Evolutionary conservation across 2,797 vertebrate species (phyloP).

Genomic region (Oceanodroma leucorhoa): DNA sequence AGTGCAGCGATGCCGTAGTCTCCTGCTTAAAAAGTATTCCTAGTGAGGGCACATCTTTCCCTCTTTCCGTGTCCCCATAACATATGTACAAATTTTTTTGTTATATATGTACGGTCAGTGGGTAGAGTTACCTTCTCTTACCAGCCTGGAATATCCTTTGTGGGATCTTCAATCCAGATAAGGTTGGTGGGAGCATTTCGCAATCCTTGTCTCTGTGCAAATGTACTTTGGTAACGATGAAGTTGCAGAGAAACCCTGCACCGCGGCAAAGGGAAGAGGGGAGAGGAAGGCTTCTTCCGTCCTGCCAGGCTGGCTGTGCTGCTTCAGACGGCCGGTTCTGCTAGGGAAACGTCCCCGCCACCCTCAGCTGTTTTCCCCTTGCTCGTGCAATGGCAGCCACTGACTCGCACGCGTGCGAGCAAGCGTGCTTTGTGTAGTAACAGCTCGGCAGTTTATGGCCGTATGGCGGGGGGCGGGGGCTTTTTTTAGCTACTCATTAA

Average conservation of each 20-base stretch:
- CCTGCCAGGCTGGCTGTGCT: not conserved
- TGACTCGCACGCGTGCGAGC: rapidly evolving
- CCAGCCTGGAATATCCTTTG: rapidly evolving
- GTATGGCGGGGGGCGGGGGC: not conserved
- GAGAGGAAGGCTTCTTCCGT: not conserved
- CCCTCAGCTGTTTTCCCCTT: not conserved
- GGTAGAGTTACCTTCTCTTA: not conserved
- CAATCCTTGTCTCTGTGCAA: not conserved
- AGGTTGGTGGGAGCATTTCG: not conserved
- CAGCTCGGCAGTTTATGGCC: not conserved
- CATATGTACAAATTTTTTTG: rapidly evolving
- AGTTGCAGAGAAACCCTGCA: not conserved
- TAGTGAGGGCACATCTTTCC: not conserved
- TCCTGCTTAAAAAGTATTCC: not conserved
- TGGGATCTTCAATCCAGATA: not conserved
- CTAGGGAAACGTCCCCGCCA: not conserved
- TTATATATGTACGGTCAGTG: not conserved
- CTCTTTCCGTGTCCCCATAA: not conserved
- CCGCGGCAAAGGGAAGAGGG: rapidly evolving
- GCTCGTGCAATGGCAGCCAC: not conserved
- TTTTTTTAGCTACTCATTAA: not conserved
- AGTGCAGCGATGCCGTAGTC: rapidly evolving
- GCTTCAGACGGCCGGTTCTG: not conserved
- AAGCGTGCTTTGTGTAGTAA: not conserved
- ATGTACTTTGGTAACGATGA: not conserved